phyloP scores from a whole-genome alignment of 53 echinoderm and acorn worm species.

The Echinometra lucunter region DNA sequence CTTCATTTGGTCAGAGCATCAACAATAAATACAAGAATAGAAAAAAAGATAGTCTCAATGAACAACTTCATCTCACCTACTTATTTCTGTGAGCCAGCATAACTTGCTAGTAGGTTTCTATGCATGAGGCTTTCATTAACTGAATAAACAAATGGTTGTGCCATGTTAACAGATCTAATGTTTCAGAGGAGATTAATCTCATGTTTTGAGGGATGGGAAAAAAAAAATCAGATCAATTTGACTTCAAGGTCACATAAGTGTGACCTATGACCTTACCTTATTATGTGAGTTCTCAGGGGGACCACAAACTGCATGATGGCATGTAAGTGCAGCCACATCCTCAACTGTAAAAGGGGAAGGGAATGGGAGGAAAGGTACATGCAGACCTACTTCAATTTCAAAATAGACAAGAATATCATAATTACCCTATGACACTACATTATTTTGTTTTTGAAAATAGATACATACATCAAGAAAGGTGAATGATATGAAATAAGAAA shows the following conservation, averaged over 20 bases:
- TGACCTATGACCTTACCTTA: constrained; percentile 75
- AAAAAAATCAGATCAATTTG: constrained; percentile 11
- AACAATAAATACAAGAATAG: no score
- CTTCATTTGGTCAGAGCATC: no score
- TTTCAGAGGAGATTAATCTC: neutral
- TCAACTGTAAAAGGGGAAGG: constrained; percentile 80
- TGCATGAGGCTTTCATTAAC: no score
- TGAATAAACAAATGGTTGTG: no score
- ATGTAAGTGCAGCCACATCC: constrained; percentile 91
- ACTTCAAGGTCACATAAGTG: neutral
- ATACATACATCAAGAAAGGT: no score
- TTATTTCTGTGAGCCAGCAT: no score
- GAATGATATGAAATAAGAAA: neutral
- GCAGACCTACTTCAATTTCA: no score
- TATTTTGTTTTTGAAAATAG: no score
- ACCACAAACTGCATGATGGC: constrained; percentile 92
- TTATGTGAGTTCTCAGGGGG: constrained; percentile 84
- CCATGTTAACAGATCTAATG: no score
- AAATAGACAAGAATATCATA: neutral
- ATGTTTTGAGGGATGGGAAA: neutral
- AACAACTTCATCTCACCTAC: no score
- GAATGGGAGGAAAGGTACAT: neutral
- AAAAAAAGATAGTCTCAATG: no score
- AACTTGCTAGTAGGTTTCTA: no score
- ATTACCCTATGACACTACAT: neutral